Conservation (phyloP, 1,140 invertebrate species). For the Melanaphis sacchari region DNA sequence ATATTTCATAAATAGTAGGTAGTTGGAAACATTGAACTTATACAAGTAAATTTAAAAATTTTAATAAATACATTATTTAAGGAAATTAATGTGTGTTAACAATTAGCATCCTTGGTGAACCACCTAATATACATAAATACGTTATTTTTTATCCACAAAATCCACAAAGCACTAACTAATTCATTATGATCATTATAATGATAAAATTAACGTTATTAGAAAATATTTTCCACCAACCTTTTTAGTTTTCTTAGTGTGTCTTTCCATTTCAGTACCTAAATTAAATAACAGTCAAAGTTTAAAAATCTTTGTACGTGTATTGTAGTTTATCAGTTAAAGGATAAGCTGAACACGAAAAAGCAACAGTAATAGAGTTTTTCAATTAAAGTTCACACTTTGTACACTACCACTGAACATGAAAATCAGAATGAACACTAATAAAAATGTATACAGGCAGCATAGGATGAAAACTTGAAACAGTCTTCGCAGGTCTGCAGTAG, state of each 20-base stretch:
- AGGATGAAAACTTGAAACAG: too few species aligned
- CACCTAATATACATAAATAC: too few species aligned
- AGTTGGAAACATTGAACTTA: too few species aligned
- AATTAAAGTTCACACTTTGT: too few species aligned
- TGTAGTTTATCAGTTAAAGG: neutral
- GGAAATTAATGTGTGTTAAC: neutral
- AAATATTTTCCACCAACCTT: neutral
- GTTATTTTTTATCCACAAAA: too few species aligned
- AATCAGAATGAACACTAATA: too few species aligned
- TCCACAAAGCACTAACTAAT: too few species aligned
- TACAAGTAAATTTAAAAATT: neutral
- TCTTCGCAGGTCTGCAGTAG: too few species aligned
- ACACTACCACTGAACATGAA: too few species aligned
- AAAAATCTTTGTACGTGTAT: neutral
- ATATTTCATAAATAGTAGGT: neutral
- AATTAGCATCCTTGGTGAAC: too few species aligned
- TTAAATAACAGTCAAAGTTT: neutral
- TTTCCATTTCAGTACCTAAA: slow-evolving; percentile 28
- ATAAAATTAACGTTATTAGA: neutral
- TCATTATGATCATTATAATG: too few species aligned
- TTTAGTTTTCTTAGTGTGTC: slow-evolving; percentile 27
- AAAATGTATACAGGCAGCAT: too few species aligned
- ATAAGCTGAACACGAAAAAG: neutral
- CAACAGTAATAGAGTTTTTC: neutral
- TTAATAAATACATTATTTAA: neutral